Evolutionary conservation across 1,140 invertebrate species (phyloP).

Genomic region (Dysdera silvatica): DNA sequence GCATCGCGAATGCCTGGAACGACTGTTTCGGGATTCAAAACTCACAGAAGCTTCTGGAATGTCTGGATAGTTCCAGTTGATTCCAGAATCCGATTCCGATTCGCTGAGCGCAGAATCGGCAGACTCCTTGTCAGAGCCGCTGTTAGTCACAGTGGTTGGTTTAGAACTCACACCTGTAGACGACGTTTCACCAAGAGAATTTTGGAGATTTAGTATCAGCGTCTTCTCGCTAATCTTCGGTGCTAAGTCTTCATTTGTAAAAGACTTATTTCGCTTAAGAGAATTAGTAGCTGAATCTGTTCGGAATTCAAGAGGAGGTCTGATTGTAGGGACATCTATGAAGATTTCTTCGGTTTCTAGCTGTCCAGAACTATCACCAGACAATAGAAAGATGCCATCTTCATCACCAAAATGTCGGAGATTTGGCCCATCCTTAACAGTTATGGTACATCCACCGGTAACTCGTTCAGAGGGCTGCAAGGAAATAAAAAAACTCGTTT

Average conservation of each 20-base stretch:
- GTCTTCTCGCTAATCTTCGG: conserved; percentile 10
- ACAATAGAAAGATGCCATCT: conserved; percentile 9
- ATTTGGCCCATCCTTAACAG: not conserved
- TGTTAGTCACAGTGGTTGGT: not conserved
- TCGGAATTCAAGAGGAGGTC: conserved; percentile 26
- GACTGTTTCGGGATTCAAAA: conserved; percentile 4
- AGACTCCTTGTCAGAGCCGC: conserved; percentile 4
- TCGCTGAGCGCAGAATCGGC: conserved; percentile 25
- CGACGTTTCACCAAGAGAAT: not conserved
- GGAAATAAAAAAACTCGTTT: too few species aligned
- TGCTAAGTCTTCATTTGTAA: not conserved
- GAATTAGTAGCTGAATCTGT: not conserved
- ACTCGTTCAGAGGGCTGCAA: not conserved
- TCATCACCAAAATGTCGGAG: conserved; percentile 6
- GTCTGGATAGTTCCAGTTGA: conserved; percentile 23
- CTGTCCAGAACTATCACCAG: conserved; percentile 22
- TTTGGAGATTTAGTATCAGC: conserved; percentile 3
- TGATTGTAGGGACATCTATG: conserved; percentile 32
- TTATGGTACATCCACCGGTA: not conserved
- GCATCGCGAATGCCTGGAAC: too few species aligned
- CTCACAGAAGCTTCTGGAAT: not conserved
- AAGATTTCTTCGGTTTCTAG: conserved; percentile 32
- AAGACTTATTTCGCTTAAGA: not conserved
- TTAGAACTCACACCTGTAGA: conserved; percentile 1
- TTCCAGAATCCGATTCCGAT: conserved; percentile 21